Percentiles rank a stretch among this genome's conserved stretches.
Evolutionary conservation across 2,888 invertebrate genomes (phyloP).

Genomic region (Craniophora ligustri): DNA sequence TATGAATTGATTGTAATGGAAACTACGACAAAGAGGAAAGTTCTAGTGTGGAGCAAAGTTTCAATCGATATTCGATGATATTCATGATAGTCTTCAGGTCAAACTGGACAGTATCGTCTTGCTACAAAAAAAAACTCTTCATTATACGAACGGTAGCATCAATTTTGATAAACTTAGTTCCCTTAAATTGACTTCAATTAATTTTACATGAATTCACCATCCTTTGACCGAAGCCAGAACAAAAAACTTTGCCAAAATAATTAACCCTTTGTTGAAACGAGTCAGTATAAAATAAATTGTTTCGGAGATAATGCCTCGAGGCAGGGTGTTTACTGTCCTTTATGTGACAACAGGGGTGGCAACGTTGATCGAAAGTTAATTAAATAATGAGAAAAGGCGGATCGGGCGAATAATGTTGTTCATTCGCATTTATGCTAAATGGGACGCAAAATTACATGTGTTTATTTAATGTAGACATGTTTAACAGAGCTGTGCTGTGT

Average conservation of each 20-base stretch:
- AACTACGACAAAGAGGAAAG: no score
- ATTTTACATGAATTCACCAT: neutral
- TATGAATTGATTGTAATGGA: no score
- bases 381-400: slow-evolving; percentile 20
- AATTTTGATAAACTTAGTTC: neutral
- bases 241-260: slow-evolving; percentile 12
- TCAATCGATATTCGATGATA: no score
- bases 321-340: slow-evolving; percentile 17
- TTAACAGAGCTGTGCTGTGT: no score
- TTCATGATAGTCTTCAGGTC: no score
- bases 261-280: slow-evolving; percentile 19
- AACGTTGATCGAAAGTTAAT: slow-evolving; percentile 35
- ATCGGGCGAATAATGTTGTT: slow-evolving; percentile 13
- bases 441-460: neutral
- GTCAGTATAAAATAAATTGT: slow-evolving; percentile 34
- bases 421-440: slow-evolving; percentile 2
- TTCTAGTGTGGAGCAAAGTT: no score
- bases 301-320: slow-evolving; percentile 33
- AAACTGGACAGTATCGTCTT: no score
- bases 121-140: no score
- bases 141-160: no score
- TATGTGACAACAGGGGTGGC: slow-evolving; percentile 3
- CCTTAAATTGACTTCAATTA: neutral
- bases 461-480: no score
- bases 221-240: neutral